phyloP scores from a whole-genome alignment of 2,888 invertebrate species.

The Tetropium fuscum region DNA sequence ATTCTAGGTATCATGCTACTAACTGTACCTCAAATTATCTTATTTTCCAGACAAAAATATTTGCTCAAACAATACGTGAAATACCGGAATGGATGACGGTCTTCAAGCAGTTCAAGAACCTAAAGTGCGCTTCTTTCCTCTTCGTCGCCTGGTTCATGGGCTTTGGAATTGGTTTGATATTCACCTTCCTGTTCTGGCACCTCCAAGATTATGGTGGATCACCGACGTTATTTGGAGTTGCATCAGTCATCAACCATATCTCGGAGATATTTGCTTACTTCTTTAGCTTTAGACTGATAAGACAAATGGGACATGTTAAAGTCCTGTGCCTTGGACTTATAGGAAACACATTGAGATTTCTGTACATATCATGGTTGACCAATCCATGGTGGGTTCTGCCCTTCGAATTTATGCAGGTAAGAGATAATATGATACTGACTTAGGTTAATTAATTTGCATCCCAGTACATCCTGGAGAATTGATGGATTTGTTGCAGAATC shows the following conservation, averaged over 20 bases:
- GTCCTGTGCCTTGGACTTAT: slow-evolving; percentile 93
- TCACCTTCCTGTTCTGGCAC: slow-evolving; percentile 99
- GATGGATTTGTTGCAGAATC: too few species aligned
- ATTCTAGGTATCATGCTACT: too few species aligned
- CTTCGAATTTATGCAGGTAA: slow-evolving; percentile 93
- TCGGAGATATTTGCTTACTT: slow-evolving; percentile 99
- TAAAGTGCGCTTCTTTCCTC: slow-evolving; percentile 92
- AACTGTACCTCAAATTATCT: slow-evolving; percentile 7
- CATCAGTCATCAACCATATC: slow-evolving; percentile 98
- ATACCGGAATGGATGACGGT: slow-evolving; percentile 96
- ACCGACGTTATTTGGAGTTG: slow-evolving; percentile 97
- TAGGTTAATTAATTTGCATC: slow-evolving; percentile 14
- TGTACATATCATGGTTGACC: slow-evolving; percentile 94
- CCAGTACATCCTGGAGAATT: neutral
- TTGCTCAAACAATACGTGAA: slow-evolving; percentile 90
- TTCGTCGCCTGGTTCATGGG: slow-evolving; percentile 99
- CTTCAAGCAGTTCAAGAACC: slow-evolving; percentile 87
- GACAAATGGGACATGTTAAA: slow-evolving; percentile 95
- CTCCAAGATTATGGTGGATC: slow-evolving; percentile 96
- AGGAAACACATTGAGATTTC: slow-evolving; percentile 89
- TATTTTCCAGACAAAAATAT: slow-evolving; percentile 81
- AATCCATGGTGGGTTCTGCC: slow-evolving; percentile 99
- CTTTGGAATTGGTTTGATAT: slow-evolving; percentile 97
- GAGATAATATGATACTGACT: slow-evolving; percentile 8
- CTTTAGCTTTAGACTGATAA: slow-evolving; percentile 95